Evolutionary conservation across 2,113 vertebrate species (phyloP).

Genomic region (Corydoras maculifer): DNA sequence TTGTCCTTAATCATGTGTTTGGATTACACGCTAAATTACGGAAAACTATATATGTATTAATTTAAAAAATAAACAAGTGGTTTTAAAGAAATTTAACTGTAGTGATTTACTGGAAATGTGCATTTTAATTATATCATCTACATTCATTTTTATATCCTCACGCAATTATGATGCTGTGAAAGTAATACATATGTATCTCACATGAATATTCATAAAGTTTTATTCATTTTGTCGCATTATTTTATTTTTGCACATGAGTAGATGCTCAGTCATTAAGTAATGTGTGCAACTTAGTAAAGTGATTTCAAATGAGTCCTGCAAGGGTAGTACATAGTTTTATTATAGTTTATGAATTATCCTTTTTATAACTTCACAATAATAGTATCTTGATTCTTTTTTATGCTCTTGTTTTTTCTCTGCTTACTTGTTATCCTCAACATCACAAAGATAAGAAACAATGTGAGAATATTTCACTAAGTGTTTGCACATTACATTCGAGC

Average conservation of each 20-base stretch:
- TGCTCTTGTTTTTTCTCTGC: neutral
- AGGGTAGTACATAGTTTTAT: too few relatives aligned
- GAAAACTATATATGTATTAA: too few relatives aligned
- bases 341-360: neutral
- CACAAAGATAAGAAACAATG: neutral
- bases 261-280: neutral
- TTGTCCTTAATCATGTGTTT: neutral
- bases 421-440: neutral
- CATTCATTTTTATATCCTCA: too few relatives aligned
- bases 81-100: too few relatives aligned
- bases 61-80: too few relatives aligned
- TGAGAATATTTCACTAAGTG: neutral
- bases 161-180: too few relatives aligned
- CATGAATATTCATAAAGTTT: neutral
- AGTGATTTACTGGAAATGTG: too few relatives aligned
- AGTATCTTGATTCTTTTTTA: neutral
- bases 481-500: slow-evolving; percentile 33
- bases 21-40: too few relatives aligned
- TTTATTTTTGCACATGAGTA: neutral
- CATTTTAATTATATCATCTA: too few relatives aligned
- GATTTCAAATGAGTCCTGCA: too few relatives aligned
- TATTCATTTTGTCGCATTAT: neutral
- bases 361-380: neutral
- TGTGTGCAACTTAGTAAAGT: too few relatives aligned
- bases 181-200: neutral